Base-by-base conservation (phyloP, 1,140 invertebrate genomes). In the Coboldia fuscipes region DNA sequence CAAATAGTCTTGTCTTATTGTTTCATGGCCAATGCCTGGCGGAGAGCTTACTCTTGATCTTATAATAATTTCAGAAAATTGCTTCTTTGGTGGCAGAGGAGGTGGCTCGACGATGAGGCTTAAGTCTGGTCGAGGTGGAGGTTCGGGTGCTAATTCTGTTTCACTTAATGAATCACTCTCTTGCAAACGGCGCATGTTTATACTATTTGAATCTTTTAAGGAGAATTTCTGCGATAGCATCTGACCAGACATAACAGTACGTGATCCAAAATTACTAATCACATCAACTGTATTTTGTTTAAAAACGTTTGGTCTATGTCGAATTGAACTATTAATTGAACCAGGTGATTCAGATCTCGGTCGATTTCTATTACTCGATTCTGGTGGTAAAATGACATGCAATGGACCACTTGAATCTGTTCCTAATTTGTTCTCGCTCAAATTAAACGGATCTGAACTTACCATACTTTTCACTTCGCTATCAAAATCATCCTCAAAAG, bases 21-120 rank as follows among this genome's bases (percentile, higher is more conserved):
- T 59, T 55, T 44, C 67, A 61, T 23, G 70, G 63, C 42, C 66
- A 70, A 41, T 74, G 69, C 41, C 37, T 9, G 70, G 70, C 30
- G 67, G 60, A 24, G 62, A 58, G 15, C 34, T 32, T 54, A 51
- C 23, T 56, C 61, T 22, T 66, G 67, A 16, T 48, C 65, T 31
- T 12, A 54, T 54, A 4, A 54, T 42, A 37, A 54, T 41, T 17
- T 54, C 51, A 19, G 46, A 51, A 30, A 54, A 54, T 38, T 75
- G 65, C 45, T 83, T 82, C 51, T 86, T 86, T 0, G 82, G 82
- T 3, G 81, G 81, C 36, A 86, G 57, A 2, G 82, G 82, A 8
- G 82, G 82, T 1, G 82, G 82, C 40, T 82, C 54, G 48, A 58
- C 52, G 47, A 65, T 47, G 38, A 46, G 47, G 38, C 56, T 49